Conservation (phyloP, 2,797 vertebrate genomes). For the Acrocephalus scirpaceus region DNA sequence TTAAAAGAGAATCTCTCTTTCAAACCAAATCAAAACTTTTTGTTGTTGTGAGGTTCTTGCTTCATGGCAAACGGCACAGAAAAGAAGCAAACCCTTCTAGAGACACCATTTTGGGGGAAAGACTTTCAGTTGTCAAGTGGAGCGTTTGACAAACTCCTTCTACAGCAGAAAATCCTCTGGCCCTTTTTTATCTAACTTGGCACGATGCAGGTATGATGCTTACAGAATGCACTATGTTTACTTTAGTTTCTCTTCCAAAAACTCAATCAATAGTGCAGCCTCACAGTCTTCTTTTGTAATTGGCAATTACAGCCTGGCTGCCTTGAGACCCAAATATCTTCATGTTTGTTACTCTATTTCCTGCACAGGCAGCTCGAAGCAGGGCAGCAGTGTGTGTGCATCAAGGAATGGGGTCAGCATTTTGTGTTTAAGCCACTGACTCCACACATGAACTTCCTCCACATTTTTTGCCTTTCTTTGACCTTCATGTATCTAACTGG, state of each 20-base stretch:
- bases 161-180: constrained; percentile 38
- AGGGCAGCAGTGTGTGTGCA: background rate
- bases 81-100: background rate
- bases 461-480: background rate
- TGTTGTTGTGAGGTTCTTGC: background rate
- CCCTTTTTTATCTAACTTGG: constrained; percentile 58
- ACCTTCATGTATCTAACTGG: background rate
- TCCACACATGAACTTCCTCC: background rate
- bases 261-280: constrained; percentile 58
- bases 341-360: background rate
- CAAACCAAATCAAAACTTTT: background rate
- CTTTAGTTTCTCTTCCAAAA: constrained; percentile 41
- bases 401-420: background rate
- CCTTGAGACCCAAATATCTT: constrained; percentile 1
- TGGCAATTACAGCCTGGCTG: constrained; percentile 43
- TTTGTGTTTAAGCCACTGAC: background rate
- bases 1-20: constrained; percentile 16
- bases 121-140: constrained; percentile 19
- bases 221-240: constrained; percentile 51
- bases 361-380: background rate
- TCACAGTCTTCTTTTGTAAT: constrained; percentile 39
- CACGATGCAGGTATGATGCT: constrained; percentile 27
- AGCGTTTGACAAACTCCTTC: constrained; percentile 49
- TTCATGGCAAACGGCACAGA: background rate
- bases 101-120: constrained; percentile 36